Conservation (phyloP, 2,797 vertebrate genomes). For the Tamandua tetradactyla region DNA sequence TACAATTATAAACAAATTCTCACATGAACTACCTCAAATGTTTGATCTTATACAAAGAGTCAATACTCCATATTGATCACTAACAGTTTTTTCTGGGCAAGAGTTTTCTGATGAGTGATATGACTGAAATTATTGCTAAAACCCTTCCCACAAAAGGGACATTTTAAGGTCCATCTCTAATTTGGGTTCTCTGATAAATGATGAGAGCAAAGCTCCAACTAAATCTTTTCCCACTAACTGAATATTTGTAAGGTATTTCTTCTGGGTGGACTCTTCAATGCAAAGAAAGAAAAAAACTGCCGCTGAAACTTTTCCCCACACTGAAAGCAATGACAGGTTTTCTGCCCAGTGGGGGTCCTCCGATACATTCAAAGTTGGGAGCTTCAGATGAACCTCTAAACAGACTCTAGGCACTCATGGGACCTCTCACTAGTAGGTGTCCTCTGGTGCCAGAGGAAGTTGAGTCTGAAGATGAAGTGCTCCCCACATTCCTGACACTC, state of each 20-base stretch:
- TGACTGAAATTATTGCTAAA: background rate
- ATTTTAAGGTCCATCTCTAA: background rate
- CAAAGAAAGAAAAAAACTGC: background rate
- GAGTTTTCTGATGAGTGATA: background rate
- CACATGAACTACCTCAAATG: too few relatives aligned
- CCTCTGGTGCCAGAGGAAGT: background rate
- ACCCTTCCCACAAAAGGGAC: background rate
- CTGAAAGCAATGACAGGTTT: background rate
- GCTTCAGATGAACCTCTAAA: background rate
- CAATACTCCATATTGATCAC: too few relatives aligned
- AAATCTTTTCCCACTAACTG: background rate
- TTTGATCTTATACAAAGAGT: too few relatives aligned
- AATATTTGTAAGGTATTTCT: background rate
- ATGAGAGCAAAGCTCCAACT: background rate
- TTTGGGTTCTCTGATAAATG: background rate
- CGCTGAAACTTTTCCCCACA: background rate
- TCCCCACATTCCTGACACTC: conserved; percentile 65
- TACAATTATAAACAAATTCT: too few relatives aligned
- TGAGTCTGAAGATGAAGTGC: conserved; percentile 54
- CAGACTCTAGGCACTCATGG: background rate
- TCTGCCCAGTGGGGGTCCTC: background rate
- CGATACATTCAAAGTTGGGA: background rate
- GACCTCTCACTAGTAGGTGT: background rate
- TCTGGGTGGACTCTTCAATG: background rate
- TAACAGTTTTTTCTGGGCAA: background rate